phyloP scores from a whole-genome alignment of 2,113 vertebrate species.

The Piprites chloris region DNA sequence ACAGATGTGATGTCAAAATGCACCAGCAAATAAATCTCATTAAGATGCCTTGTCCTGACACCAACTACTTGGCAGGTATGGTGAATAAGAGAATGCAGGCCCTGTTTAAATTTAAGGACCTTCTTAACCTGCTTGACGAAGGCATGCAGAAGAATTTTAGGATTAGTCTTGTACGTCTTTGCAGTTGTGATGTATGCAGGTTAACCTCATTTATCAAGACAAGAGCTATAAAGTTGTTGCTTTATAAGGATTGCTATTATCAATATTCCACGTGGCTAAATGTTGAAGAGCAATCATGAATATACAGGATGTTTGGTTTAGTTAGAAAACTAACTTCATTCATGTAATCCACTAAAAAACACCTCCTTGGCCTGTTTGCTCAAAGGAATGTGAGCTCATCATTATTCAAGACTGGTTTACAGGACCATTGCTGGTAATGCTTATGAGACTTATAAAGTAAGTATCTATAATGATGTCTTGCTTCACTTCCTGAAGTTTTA shows the following conservation, averaged over 20 bases:
- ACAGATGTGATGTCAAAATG: not conserved
- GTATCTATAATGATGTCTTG: not conserved
- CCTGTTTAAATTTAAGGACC: not conserved
- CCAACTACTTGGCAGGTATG: not conserved
- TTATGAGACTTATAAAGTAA: not conserved
- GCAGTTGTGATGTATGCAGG: not conserved
- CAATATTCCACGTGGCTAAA: not conserved
- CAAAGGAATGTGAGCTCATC: not conserved
- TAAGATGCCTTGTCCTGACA: not conserved
- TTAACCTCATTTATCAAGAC: not conserved
- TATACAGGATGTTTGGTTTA: not conserved
- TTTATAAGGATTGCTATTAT: not conserved
- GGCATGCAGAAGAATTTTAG: not conserved
- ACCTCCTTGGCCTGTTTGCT: not conserved
- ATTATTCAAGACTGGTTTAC: not conserved
- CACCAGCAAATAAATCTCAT: not conserved
- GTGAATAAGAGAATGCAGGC: not conserved
- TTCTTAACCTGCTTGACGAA: not conserved
- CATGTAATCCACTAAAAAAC: not conserved
- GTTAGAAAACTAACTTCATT: not conserved
- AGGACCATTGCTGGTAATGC: not conserved
- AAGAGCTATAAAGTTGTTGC: not conserved
- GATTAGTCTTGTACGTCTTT: not conserved
- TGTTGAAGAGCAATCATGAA: not conserved
- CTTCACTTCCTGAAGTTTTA: constrained; percentile 18